Conservation (phyloP, 2,888 invertebrate species). For the Heliconius aoede region DNA sequence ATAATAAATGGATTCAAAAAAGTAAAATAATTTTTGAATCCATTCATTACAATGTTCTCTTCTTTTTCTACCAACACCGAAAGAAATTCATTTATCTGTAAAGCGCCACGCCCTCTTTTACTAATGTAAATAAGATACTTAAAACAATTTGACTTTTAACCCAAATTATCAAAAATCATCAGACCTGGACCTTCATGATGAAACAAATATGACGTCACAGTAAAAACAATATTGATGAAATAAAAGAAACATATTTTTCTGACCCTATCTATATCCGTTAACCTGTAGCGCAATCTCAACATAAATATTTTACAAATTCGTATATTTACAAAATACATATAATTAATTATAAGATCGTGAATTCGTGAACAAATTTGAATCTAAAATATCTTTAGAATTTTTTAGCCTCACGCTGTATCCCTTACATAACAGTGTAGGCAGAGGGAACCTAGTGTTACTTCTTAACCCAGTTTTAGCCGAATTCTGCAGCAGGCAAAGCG, state of each 20-base stretch:
- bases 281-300: constrained; percentile 4
- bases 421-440: too few relatives aligned
- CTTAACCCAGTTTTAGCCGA: too few relatives aligned
- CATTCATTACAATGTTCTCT: too few relatives aligned
- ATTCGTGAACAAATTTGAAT: background rate
- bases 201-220: background rate
- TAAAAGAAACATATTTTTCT: constrained; percentile 1
- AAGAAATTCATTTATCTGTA: background rate
- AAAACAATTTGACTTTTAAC: constrained; percentile 1
- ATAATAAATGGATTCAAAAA: too few relatives aligned
- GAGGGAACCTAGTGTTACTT: too few relatives aligned
- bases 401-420: background rate
- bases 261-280: constrained; percentile 10
- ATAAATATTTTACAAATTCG: constrained; percentile 1
- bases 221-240: constrained; percentile 9
- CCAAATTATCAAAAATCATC: background rate
- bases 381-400: background rate
- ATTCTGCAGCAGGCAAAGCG: too few relatives aligned
- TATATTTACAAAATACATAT: background rate
- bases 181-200: background rate
- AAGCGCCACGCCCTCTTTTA: constrained; percentile 6
- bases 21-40: too few relatives aligned
- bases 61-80: too few relatives aligned
- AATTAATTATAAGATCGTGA: background rate
- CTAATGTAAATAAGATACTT: background rate